Evolutionary conservation across 2,797 vertebrate species (phyloP), one percentile per base, ranked within the genome.

Genomic region (Allobates femoralis): DNA sequence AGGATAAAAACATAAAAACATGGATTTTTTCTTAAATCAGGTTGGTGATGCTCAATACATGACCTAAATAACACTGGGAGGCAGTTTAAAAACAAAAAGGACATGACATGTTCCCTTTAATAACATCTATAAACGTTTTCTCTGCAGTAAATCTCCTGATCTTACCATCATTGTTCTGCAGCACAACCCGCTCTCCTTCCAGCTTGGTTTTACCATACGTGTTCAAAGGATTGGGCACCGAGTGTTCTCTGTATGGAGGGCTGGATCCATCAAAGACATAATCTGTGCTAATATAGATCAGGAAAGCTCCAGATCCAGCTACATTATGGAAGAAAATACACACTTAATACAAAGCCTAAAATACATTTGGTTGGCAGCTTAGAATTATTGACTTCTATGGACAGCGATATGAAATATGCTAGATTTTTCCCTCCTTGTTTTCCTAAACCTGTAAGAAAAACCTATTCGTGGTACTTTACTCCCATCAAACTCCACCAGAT

Each of bases 211-310:
- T 96, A 14, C 98, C 98, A 11, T 99, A 99, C 2, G 96, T 89
- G 89, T 99, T 99, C 55, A 99, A 89, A 0, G 98, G 98, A 89
- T 94, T 96, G 3, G 98, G 97, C 74, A 90, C 82, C 82, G 98
- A 97, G 2, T 97, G 96, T 91, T 98, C 97, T 46, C 96, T 96
- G 3, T 99, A 99, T 3, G 98, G 98, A 85, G 98, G 98, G 89
- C 93, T 95, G 78, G 96, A 95, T 71, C 98, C 98, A 87, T 99
- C 98, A 87, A 99, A 99, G 30, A 99, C 97, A 21, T 99, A 99
- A 92, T 99, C 97, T 5, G 96, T 97, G 90, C 98, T 99, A 87
- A 99, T 97, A 90, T 98, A 99, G 90, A 99, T 93, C 76, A 99
- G 91, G 91, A 98, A 96, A 0, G 95, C 94, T 91, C 94, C 94